Conservation (phyloP, 2,797 vertebrate genomes). For the Darevskia mixta region DNA sequence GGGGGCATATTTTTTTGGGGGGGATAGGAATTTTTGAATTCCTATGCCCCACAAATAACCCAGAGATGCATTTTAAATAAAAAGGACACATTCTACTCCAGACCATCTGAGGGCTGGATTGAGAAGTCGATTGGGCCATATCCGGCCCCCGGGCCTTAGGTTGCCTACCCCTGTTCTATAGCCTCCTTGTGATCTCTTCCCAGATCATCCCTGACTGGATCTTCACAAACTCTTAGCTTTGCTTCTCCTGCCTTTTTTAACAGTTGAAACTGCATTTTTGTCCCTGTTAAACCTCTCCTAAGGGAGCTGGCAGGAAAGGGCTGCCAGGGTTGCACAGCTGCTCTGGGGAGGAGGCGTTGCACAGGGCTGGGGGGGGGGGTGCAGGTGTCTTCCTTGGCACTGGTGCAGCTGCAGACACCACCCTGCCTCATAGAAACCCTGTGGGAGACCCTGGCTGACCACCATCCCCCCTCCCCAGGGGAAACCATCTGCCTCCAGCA, state of each 20-base stretch:
- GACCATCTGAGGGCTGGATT: too few species aligned
- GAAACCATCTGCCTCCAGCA: background rate
- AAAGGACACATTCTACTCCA: too few species aligned
- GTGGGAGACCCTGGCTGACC: background rate
- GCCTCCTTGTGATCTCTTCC: background rate
- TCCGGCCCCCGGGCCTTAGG: too few species aligned
- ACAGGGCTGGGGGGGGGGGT: background rate
- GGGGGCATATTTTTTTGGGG: too few species aligned
- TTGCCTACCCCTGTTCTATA: too few species aligned
- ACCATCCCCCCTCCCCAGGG: background rate
- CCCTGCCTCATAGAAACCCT: too few species aligned
- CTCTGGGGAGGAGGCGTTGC: background rate
- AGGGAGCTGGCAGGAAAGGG: background rate
- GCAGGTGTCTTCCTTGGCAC: background rate
- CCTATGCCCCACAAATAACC: too few species aligned
- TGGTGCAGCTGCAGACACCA: background rate
- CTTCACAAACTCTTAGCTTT: background rate
- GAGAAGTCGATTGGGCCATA: too few species aligned
- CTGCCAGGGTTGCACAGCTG: background rate
- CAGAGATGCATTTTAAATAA: too few species aligned
- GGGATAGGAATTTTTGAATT: too few species aligned
- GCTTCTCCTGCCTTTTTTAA: background rate
- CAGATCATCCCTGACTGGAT: background rate
- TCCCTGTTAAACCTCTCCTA: background rate
- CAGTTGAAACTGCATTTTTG: too few species aligned